These are phyloP conservation scores for Cardiocondyla obscurior DNA, from an alignment of 1,140 invertebrate genomes.

Conservation along the genomic window DNA sequence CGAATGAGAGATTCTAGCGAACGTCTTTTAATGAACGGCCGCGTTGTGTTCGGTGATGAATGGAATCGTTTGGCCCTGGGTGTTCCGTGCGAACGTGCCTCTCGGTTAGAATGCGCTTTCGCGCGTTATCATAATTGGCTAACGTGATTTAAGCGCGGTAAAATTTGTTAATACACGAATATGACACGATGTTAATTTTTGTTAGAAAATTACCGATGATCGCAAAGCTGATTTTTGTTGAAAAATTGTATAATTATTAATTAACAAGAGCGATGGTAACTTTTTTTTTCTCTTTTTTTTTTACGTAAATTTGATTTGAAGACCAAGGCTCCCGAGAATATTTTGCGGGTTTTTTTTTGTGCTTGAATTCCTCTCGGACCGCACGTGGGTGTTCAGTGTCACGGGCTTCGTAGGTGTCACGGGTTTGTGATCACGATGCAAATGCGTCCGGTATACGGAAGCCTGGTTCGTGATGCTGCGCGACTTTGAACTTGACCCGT, in stretches of 20 bases:
- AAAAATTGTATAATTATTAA: neutral
- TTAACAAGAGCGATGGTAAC: neutral
- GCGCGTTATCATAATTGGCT: neutral
- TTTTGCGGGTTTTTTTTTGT: neutral
- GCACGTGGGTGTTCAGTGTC: constrained; percentile 19
- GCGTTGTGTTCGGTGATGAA: constrained; percentile 54
- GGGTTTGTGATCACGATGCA: neutral
- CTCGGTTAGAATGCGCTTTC: neutral
- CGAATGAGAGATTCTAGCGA: constrained; percentile 56
- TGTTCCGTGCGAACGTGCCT: constrained; percentile 5
- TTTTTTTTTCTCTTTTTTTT: too few species aligned
- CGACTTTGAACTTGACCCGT: constrained; percentile 53
- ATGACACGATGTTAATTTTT: neutral
- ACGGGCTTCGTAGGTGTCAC: constrained; percentile 5
- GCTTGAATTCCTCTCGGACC: neutral
- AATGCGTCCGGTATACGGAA: constrained; percentile 2
- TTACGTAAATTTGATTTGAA: neutral
- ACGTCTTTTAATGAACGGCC: too few species aligned
- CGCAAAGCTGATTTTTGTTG: neutral
- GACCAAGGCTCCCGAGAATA: neutral
- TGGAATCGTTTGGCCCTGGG: constrained; percentile 42
- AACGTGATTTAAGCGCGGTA: neutral
- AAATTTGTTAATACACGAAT: neutral
- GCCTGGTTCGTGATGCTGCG: neutral
- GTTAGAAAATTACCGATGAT: neutral